Base-by-base conservation (phyloP, 2,888 invertebrate species). In the Eupithecia subumbrata region DNA sequence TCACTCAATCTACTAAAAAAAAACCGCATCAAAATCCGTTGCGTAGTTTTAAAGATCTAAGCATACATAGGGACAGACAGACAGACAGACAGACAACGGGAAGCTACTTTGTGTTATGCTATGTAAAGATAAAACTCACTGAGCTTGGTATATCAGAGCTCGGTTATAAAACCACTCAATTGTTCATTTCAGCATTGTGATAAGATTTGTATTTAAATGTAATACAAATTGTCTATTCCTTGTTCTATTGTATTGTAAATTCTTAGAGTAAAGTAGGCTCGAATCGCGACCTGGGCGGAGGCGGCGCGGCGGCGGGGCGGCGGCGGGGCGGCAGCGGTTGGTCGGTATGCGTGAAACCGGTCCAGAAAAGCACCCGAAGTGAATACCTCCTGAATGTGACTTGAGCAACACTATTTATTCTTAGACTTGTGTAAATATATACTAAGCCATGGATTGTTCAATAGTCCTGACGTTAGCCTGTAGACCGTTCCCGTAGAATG, bases 321-420 rank as follows among this genome's bases (percentile, higher is more conserved):
- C 16, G 45, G 45, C 14, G 43, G 12, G 71, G 69, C 68, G 67
- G 69, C 67, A 78, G 77, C 77, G 69, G 74, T 76, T 73, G 81
- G 81, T 82, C 81, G 87, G 85, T 84, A 87, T 86, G 87, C 82
- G 83, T 76, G 81, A 72, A 87, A 87, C 88, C 88, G 87, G 87
- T 87, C 82, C 76, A 70, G 70, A 74, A 78, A 77, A 77, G 78
- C 79, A 77, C 75, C 73, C 79, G 78, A 71, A 76, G 76, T 74
- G 56, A 64, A 78, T 80, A 77, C 77, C 81, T 76, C 75, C 78
- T 76, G 74, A 76, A 80, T 78, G 76, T 75, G 34, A n/a, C 14
- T 25, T 43, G n/a, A 22, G 40, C 34, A 63, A 34, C 34, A 22
- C 12, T 43, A 67, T 45, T 16, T 43, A 43, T 68, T 67, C 37